Evolutionary conservation across 2,888 invertebrate species (phyloP), one percentile per base, ranked within the genome.

Genomic region (Iselma pallidipennis): DNA sequence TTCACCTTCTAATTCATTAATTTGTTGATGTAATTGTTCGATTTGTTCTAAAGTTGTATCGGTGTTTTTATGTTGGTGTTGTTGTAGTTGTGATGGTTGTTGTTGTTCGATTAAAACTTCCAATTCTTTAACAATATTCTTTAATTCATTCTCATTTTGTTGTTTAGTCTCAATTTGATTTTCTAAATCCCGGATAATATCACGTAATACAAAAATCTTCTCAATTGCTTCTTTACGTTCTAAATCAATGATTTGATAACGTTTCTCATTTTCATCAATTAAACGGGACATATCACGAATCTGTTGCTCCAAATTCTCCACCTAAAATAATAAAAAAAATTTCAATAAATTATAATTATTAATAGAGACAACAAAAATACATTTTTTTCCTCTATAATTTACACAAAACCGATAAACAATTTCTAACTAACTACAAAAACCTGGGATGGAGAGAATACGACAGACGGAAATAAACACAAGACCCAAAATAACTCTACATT

Each of bases 101-200:
- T 76, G 76, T 80, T 76, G 72, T n/a, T 82, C 77, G 10, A 83
- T 81, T 55, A 82, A 82, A 69, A 78, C 78, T 23, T 84, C 83
- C 52, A 76, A 74, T 64, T 81, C 81, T 42, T 84, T 83, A 62
- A 74, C 65, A 23, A 90, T 87, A 68, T 82, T 83, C 60, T 87
- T 79, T 31, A 90, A 84, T 57, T 88, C 86, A 0, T 81, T 78
- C 74, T 92, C 92, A 50, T 85, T 85, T 0, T 84, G 80, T 0
- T 84, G 82, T 75, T 91, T 91, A 10, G 84, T 82, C 76, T 92
- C 91, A 0, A 94, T 81, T 76, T 94, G 92, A 0, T 83, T 82
- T 76, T 95, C 95, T 42, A 94, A 80, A 68, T 91, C 91, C 0
- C 87, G 83, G 55, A 95, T 91, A 55, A 94, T 90, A 61, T 94